These are phyloP conservation scores for Decapterus maruadsi DNA, from an alignment of 2,797 vertebrate genomes.

Conservation along the genomic window DNA sequence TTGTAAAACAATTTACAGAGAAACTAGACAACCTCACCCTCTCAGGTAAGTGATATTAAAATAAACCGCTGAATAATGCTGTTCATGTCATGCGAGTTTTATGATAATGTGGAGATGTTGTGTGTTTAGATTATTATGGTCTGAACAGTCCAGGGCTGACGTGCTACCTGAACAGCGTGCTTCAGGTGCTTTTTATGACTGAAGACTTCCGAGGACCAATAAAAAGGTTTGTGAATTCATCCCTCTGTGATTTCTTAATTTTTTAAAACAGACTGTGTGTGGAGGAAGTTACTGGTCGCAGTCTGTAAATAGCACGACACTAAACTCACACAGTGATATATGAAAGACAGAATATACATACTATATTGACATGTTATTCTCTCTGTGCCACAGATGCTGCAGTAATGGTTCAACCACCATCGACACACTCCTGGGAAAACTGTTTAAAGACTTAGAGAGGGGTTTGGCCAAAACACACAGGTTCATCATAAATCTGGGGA, in stretches of 20 bases:
- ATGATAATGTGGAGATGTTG: neutral
- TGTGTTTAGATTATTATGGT: slow-evolving; percentile 69
- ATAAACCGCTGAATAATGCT: no score
- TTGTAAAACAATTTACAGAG: slow-evolving; percentile 4
- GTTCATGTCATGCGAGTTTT: neutral
- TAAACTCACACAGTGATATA: neutral
- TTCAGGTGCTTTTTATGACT: slow-evolving; percentile 85
- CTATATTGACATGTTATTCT: neutral
- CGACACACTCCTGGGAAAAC: slow-evolving; percentile 46
- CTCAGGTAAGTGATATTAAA: slow-evolving; percentile 49
- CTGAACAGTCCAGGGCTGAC: slow-evolving; percentile 81
- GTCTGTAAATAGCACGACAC: neutral
- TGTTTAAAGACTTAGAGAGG: slow-evolving; percentile 68
- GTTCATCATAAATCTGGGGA: slow-evolving; percentile 56
- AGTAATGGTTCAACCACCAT: neutral
- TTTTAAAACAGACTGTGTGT: neutral
- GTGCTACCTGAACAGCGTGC: slow-evolving; percentile 82
- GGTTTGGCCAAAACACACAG: neutral
- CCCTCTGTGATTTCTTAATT: neutral
- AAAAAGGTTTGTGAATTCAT: slow-evolving; percentile 50
- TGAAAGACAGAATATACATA: no score
- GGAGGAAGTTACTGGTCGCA: neutral
- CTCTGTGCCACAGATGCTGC: neutral
- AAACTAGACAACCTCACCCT: slow-evolving; percentile 35
- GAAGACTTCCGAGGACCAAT: slow-evolving; percentile 73